phyloP scores from a whole-genome alignment of 2,113 vertebrate species.

The Channa argus region DNA sequence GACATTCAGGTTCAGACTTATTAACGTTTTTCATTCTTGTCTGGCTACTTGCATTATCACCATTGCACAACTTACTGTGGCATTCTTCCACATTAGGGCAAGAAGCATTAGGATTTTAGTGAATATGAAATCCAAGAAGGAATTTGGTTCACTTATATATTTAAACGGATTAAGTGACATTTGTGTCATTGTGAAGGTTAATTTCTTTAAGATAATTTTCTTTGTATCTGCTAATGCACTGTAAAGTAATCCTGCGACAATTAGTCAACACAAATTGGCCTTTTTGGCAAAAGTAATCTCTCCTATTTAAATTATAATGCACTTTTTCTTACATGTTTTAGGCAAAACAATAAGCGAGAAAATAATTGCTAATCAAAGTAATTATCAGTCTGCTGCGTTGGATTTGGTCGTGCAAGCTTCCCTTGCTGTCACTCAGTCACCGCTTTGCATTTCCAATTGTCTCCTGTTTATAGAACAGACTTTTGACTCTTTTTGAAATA shows the following conservation, averaged over 20 bases:
- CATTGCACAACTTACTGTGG: constrained; percentile 52
- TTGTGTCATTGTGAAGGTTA: too few species aligned
- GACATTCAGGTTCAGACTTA: constrained; percentile 5
- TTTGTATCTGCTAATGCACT: too few species aligned
- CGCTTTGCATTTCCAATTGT: constrained; percentile 20
- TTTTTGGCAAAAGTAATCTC: too few species aligned
- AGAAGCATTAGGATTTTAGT: background rate
- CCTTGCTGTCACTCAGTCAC: constrained; percentile 28
- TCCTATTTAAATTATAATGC: too few species aligned
- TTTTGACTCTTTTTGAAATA: constrained; percentile 22
- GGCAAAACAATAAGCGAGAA: too few species aligned
- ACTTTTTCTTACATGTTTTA: too few species aligned
- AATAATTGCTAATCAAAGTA: background rate
- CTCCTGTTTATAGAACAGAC: constrained; percentile 17
- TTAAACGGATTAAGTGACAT: background rate
- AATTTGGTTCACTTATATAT: constrained; percentile 5
- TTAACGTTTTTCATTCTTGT: constrained; percentile 34
- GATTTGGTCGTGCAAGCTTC: background rate
- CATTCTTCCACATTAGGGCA: constrained; percentile 20
- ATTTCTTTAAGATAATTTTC: too few species aligned
- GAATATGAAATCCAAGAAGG: constrained; percentile 20
- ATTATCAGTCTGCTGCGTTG: background rate
- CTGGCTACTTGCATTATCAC: constrained; percentile 53
- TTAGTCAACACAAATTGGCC: too few species aligned
- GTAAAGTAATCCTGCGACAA: too few species aligned